A percentile compares a stretch with the other conserved stretches of the same genome.
Evolutionary conservation across 1,140 invertebrate genomes (phyloP).

Genomic region (Nymphalis io): DNA sequence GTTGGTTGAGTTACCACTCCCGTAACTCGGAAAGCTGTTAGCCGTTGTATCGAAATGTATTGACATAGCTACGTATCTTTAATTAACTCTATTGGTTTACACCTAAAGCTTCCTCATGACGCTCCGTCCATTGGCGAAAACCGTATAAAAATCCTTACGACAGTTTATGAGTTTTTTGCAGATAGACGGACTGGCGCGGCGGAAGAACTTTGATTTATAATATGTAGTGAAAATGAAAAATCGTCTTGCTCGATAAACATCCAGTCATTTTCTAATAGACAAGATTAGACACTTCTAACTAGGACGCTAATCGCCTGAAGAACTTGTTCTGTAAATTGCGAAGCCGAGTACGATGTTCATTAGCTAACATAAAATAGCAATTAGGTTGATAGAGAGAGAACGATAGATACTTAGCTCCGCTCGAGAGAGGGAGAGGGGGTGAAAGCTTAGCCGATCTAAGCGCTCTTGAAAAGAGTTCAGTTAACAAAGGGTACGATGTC

Average conservation of each 20-base stretch:
- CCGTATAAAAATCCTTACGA: too few species aligned
- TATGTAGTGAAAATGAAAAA: not conserved
- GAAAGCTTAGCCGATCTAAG: slow-evolving; percentile 57
- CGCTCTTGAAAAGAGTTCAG: slow-evolving; percentile 61
- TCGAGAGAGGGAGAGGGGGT: slow-evolving; percentile 24
- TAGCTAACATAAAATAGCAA: slow-evolving; percentile 71
- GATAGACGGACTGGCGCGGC: too few species aligned
- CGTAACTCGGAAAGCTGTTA: too few species aligned
- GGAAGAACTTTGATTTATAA: too few species aligned
- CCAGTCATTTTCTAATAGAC: slow-evolving; percentile 8
- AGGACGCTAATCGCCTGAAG: slow-evolving; percentile 47
- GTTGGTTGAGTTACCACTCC: too few species aligned
- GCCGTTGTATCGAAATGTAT: too few species aligned
- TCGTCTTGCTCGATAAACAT: slow-evolving; percentile 5
- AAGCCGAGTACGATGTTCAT: slow-evolving; percentile 56
- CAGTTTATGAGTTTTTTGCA: too few species aligned
- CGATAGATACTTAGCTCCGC: slow-evolving; percentile 48
- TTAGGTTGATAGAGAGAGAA: slow-evolving; percentile 49
- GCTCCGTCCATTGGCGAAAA: too few species aligned
- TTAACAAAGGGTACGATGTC: slow-evolving; percentile 56
- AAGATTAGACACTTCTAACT: slow-evolving; percentile 36
- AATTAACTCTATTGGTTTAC: too few species aligned
- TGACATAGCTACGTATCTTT: too few species aligned
- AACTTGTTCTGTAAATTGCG: slow-evolving; percentile 57
- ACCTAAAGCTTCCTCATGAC: too few species aligned